Evolutionary conservation across 2,113 vertebrate genomes (phyloP).

Genomic region (Oxyura jamaicensis): DNA sequence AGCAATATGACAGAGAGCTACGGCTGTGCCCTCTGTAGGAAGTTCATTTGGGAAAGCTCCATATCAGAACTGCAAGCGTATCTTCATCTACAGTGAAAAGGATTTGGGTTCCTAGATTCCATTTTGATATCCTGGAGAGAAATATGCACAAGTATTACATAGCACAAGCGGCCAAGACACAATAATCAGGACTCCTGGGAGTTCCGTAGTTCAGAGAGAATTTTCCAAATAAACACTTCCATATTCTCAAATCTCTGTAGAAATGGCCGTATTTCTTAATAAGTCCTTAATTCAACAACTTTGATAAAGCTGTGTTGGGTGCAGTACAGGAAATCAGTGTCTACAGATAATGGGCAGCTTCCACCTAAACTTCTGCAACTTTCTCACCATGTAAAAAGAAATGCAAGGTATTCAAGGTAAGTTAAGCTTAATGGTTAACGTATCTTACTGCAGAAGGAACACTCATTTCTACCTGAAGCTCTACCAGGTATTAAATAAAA

Average conservation of each 20-base stretch:
- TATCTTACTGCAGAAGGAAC: not conserved
- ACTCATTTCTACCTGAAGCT: not conserved
- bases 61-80: not conserved
- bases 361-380: not conserved
- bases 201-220: not conserved
- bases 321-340: not conserved
- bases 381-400: not conserved
- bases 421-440: not conserved
- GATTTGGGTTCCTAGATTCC: not conserved
- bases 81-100: not conserved
- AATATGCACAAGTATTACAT: not conserved
- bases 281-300: not conserved
- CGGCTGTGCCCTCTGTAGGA: not conserved
- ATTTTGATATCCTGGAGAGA: not conserved
- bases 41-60: not conserved
- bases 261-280: not conserved
- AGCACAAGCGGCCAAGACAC: not conserved
- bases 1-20: not conserved
- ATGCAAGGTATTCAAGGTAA: fast-evolving
- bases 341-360: not conserved
- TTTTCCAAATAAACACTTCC: not conserved
- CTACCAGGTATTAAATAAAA: not conserved
- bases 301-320: not conserved
- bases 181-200: not conserved
- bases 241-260: not conserved